These are phyloP conservation scores for Oscarella lobularis DNA, from an alignment of 37 sponge, comb jelly and placozoan species.

Conservation along the genomic window DNA sequence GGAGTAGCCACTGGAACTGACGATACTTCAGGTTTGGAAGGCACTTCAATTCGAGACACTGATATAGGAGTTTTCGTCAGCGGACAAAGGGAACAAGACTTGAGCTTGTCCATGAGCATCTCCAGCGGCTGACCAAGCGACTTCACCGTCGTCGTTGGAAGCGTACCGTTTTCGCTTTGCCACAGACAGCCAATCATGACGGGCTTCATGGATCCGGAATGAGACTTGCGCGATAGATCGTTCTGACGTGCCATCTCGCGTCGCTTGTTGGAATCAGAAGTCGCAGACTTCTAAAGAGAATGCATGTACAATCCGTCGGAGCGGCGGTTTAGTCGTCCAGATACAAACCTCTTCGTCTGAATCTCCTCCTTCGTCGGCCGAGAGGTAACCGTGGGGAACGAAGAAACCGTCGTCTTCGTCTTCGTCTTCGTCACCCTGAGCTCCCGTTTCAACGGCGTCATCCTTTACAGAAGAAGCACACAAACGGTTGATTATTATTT, in stretches of 20 bases:
- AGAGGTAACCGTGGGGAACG: constrained; percentile 99
- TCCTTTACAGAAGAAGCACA: constrained; percentile 20
- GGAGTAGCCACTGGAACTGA: too few species aligned
- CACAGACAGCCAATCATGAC: not conserved
- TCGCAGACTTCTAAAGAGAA: constrained; percentile 3
- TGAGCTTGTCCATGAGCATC: too few species aligned
- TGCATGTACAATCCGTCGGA: too few species aligned
- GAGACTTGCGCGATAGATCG: not conserved
- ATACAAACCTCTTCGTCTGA: too few species aligned
- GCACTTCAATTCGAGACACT: too few species aligned
- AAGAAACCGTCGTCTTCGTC: constrained; percentile 95
- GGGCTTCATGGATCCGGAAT: not conserved
- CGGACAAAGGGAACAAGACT: too few species aligned
- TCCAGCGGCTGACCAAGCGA: too few species aligned
- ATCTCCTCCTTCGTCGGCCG: constrained; percentile 81
- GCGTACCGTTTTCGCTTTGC: not conserved
- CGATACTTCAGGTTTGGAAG: too few species aligned
- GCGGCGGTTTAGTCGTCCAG: too few species aligned
- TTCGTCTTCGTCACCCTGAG: constrained; percentile 53
- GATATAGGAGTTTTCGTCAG: too few species aligned
- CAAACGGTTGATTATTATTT: too few species aligned
- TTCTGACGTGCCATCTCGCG: not conserved
- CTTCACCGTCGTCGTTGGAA: not conserved
- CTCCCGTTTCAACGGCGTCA: constrained; percentile 51
- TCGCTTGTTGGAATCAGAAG: not conserved